phyloP scores from a whole-genome alignment of 2,888 invertebrate species.

The Macropis europaea region DNA sequence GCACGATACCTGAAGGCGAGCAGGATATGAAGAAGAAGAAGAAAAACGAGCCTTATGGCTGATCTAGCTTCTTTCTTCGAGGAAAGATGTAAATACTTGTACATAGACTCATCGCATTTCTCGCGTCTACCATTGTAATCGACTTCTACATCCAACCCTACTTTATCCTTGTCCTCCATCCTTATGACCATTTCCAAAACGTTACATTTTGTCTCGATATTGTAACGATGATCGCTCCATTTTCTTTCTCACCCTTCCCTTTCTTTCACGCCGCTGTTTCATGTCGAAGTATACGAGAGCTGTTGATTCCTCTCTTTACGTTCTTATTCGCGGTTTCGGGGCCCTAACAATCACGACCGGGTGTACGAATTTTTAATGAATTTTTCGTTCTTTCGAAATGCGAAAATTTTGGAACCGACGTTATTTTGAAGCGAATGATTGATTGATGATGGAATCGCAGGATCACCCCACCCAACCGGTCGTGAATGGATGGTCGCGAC shows the following conservation, averaged over 20 bases:
- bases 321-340: not conserved
- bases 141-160: conserved; percentile 34
- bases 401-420: too few species aligned
- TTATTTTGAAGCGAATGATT: conserved; percentile 1
- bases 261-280: not conserved
- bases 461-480: conserved; percentile 28
- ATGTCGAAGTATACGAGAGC: not conserved
- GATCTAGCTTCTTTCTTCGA: conserved; percentile 49
- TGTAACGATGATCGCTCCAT: conserved; percentile 2
- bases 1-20: not conserved
- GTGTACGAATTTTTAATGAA: too few species aligned
- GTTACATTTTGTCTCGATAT: conserved; percentile 13
- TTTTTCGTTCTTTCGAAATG: too few species aligned
- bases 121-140: conserved; percentile 66
- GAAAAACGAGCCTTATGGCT: conserved; percentile 32
- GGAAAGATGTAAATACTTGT: conserved; percentile 72
- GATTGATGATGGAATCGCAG: not conserved
- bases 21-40: conserved; percentile 11
- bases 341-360: not conserved
- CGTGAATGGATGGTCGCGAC: conserved; percentile 42
- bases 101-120: conserved; percentile 75
- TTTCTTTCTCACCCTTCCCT: not conserved
- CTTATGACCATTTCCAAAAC: conserved; percentile 18
- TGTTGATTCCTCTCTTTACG: not conserved
- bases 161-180: conserved; percentile 4